Percentiles rank a stretch among this genome's conserved stretches.
Conservation (phyloP, 2,888 invertebrate genomes). For the Anarsia innoxiella region DNA sequence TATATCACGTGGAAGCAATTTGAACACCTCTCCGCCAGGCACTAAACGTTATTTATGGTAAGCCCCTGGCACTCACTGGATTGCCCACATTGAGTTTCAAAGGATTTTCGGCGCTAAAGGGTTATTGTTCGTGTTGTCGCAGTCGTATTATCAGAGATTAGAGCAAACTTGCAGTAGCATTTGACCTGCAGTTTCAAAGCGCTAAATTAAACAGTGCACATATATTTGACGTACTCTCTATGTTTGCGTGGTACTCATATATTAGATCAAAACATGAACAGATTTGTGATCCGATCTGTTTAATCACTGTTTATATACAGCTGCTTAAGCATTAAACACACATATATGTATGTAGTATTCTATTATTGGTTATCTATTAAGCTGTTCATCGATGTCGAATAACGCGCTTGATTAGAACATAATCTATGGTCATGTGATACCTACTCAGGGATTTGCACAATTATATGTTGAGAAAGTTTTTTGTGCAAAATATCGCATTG, state of each 20-base stretch:
- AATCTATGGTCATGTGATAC: too few relatives aligned
- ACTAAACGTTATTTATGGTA: constrained; percentile 72
- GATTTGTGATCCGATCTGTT: too few relatives aligned
- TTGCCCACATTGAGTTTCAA: constrained; percentile 57
- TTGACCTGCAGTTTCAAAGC: too few relatives aligned
- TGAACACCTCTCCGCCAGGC: constrained; percentile 63
- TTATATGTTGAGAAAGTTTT: constrained; percentile 37
- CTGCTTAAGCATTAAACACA: too few relatives aligned
- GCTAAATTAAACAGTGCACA: neutral
- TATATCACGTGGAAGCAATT: constrained; percentile 71
- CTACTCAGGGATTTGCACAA: too few relatives aligned
- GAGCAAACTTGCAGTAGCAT: neutral
- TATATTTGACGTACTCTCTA: neutral
- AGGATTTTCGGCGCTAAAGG: constrained; percentile 45
- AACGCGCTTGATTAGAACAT: too few relatives aligned
- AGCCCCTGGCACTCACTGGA: constrained; percentile 61
- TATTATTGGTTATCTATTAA: too few relatives aligned
- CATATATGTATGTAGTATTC: too few relatives aligned
- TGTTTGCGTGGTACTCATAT: neutral
- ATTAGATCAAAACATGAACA: too few relatives aligned
- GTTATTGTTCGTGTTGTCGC: constrained; percentile 5
- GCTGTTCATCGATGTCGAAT: too few relatives aligned
- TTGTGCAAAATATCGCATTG: constrained; percentile 39
- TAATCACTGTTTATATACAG: too few relatives aligned
- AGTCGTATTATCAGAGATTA: constrained; percentile 8